Percentiles rank a stretch among this genome's conserved stretches.
Conservation (phyloP, 1,140 invertebrate genomes). For the Helicoverpa zea region DNA sequence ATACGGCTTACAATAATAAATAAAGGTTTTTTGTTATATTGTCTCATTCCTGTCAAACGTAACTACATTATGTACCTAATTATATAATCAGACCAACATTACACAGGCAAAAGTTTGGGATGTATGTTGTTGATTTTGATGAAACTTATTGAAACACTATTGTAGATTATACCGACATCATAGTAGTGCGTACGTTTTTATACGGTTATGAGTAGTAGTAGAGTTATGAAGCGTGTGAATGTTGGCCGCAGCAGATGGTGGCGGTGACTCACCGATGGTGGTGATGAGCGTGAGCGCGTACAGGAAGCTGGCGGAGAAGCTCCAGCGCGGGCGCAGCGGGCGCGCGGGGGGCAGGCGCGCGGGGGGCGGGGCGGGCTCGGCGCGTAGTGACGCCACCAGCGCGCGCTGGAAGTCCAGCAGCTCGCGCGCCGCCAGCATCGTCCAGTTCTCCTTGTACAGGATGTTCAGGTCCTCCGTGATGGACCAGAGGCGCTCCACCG, state of each 20-base stretch:
- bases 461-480: conserved; percentile 98
- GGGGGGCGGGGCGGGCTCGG: conserved; percentile 52
- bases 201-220: no score
- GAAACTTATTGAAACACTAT: no score
- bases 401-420: conserved; percentile 93
- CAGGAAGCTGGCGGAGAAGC: conserved; percentile 96
- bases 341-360: conserved; percentile 50
- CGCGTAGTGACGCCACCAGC: conserved; percentile 80
- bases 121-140: no score
- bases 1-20: no score
- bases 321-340: conserved; percentile 91
- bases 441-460: conserved; percentile 98
- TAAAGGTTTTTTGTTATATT: no score
- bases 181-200: no score
- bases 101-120: no score
- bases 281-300: conserved; percentile 98
- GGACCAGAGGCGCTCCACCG: conserved; percentile 95
- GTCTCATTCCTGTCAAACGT: no score
- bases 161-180: no score
- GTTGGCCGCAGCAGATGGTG: no score
- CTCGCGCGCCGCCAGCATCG: conserved; percentile 93
- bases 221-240: conserved; percentile 63
- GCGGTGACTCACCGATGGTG: conserved; percentile 93
- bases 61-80: no score
- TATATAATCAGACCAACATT: no score